Evolutionary conservation across 2,797 vertebrate species (phyloP).

Genomic region (Mormyrops attenuatus): DNA sequence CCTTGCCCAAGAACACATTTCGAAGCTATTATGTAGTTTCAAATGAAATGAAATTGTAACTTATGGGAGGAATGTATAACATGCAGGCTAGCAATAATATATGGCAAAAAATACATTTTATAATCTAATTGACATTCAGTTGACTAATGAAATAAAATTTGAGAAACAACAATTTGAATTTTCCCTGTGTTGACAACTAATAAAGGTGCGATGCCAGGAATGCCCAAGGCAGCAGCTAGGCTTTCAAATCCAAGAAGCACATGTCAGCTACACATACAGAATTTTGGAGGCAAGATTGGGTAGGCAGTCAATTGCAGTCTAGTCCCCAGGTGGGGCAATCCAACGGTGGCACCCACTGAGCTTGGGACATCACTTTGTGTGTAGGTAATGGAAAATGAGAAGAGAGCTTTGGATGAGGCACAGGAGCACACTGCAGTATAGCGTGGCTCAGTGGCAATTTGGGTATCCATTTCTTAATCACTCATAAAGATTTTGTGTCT

Average conservation of each 20-base stretch:
- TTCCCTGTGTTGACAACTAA: background rate
- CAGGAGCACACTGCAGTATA: background rate
- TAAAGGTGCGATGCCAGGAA: background rate
- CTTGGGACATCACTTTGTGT: background rate
- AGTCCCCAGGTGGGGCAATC: background rate
- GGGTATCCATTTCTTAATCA: background rate
- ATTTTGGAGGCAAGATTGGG: background rate
- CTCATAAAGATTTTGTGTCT: background rate
- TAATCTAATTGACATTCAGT: constrained; percentile 1
- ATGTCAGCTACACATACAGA: no score
- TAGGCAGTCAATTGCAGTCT: background rate
- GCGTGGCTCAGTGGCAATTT: background rate
- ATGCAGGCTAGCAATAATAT: background rate
- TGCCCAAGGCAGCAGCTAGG: background rate
- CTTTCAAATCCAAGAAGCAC: background rate
- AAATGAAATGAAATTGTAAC: background rate
- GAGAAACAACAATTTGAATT: background rate
- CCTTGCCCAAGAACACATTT: background rate
- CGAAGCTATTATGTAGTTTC: background rate
- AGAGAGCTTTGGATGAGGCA: background rate
- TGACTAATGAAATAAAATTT: background rate
- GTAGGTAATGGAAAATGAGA: background rate
- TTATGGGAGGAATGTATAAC: background rate
- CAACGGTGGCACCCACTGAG: background rate
- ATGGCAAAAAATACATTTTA: background rate